Evolutionary conservation across 2,888 invertebrate species (phyloP).

Genomic region (Archips crataeganus): DNA sequence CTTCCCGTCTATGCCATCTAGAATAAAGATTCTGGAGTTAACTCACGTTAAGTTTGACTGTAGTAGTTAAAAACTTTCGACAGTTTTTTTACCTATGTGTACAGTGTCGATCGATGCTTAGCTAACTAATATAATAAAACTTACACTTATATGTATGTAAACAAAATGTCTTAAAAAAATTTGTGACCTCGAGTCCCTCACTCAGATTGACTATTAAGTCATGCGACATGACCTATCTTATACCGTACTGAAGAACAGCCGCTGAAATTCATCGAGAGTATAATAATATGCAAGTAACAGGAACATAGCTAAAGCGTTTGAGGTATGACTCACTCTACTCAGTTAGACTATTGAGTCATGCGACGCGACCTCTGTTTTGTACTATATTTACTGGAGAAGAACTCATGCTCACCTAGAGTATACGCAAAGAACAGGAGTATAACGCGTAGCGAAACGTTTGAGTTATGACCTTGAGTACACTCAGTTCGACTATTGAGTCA

Average conservation of each 20-base stretch:
- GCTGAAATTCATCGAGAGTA: conserved; percentile 90
- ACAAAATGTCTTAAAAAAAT: too few species aligned
- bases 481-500: conserved; percentile 52
- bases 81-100: too few species aligned
- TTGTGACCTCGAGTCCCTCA: not conserved
- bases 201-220: not conserved
- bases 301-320: conserved; percentile 95
- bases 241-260: not conserved
- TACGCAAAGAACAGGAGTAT: conserved; percentile 97
- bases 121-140: too few species aligned
- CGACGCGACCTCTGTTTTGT: not conserved
- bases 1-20: conserved; percentile 99
- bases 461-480: conserved; percentile 86
- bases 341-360: not conserved
- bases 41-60: not conserved
- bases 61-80: too few species aligned
- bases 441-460: conserved; percentile 94
- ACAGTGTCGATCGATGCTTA: too few species aligned
- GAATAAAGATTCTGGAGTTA: conserved; percentile 33
- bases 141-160: too few species aligned
- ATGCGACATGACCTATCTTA: not conserved
- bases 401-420: conserved; percentile 91
- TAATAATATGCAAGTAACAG: conserved; percentile 94
- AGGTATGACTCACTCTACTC: conserved; percentile 85
- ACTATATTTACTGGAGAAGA: not conserved